Base-by-base conservation (phyloP, 1,140 invertebrate genomes). In the Hyposmocoma kahamanoa region DNA sequence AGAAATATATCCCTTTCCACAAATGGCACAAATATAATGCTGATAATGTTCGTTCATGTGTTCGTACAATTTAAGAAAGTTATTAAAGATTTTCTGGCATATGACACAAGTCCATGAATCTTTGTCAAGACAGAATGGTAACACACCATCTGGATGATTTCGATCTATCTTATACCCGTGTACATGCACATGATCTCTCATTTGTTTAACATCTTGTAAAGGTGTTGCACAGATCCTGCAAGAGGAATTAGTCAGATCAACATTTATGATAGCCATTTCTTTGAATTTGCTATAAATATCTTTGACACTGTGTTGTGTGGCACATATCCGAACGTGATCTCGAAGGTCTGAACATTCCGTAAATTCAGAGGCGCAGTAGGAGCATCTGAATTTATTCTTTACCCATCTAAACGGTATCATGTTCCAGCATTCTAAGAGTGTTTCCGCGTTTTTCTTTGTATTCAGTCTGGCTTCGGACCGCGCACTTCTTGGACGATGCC, bases 21-120 rank as follows among this genome's bases (percentile, higher is more conserved):
- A 88, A 3, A 77, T 81, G 0, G 84, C 72, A 45, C 87, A 88
- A 28, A 84, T 82, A 22, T 85, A 83, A 50, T 86, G 73, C 24
- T 84, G 81, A 38, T 86, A 86, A 38, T 85, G 79, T 3, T 72
- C 59, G 48, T 88, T 87, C 66, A 86, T 79, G 30, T 87, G 82
- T 42, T 87, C 76, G 44, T 88, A 87, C 0, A 85, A 48, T 64
- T 80, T 83, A 0, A 85, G 50, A 28, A 82, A 83, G 42, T 80
- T 85, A 19, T 82, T 83, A 44, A 82, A 83, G n/a, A 55, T 59
- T 34, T 72, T 64, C 0, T 56, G 34, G 26, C 82, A 85, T 38
- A 82, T 56, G 0, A 82, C 59, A 50, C 82, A 85, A n/a, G 50
- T 62, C 82, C 79, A 83, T 1, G 59, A 61, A 11, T 80, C 69